Evolutionary conservation across 2,113 vertebrate genomes (phyloP), one percentile per base, ranked within the genome.

Genomic region (Sorex araneus): DNA sequence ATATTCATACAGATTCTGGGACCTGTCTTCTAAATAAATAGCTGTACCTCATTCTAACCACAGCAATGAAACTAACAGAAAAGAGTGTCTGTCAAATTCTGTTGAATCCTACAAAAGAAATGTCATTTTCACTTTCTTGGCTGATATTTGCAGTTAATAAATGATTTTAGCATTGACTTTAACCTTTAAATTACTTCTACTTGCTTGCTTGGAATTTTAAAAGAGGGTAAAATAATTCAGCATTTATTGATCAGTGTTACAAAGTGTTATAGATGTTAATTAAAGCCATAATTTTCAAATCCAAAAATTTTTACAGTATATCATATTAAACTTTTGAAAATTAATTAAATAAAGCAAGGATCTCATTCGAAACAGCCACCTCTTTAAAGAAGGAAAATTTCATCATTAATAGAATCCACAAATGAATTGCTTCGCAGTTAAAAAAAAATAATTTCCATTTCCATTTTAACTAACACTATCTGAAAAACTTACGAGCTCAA

Each of bases 61-160:
- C 40, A 28, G 91, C 77, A 96, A 91, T 11, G 63, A 90, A 94
- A 92, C 3, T 89, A 66, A 96, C 94, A 70, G 54, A 43, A 93
- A 94, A 91, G 66, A 81, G 54, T 91, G 47, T 82, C 84, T 81
- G 54, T 94, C 63, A 94, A 95, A 74, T 75, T 95, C 60, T 80
- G 80, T 80, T 83, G 79, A 87, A 81, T 91, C 21, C 63, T 43
- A 94, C 28, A 91, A 66, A 77, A 69, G 84, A 95, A 87, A 95
- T 88, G 84, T 90, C 92, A 91, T 87, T 86, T 94, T 92, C n/a
- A 82, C 81, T 91, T 96, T 94, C 83, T 95, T 95, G 73, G 84
- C 87, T 96, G 92, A 18, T 88, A 92, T 89, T 95, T 95, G 60
- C 18, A 47, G 45, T 78, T 60, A 85, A 87, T 91, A 92, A 94